These are phyloP conservation scores for Rhamnusium bicolor DNA, from an alignment of 2,888 invertebrate species.

Conservation along the genomic window DNA sequence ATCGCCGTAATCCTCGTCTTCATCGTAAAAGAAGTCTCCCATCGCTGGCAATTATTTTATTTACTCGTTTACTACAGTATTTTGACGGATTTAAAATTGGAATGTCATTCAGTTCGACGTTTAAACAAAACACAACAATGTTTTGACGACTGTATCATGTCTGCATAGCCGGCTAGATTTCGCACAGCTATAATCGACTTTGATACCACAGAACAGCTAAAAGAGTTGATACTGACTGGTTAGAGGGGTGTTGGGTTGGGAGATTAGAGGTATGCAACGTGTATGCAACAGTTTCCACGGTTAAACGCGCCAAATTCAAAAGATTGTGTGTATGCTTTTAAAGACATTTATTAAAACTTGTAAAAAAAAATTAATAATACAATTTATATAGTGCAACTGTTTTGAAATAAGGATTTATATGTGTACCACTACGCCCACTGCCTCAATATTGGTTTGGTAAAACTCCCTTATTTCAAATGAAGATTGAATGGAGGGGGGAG, in stretches of 20 bases:
- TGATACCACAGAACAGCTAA: too few relatives aligned
- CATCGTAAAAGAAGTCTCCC: conserved; percentile 66
- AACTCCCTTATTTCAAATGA: too few relatives aligned
- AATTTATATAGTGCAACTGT: too few relatives aligned
- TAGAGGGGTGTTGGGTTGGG: background rate
- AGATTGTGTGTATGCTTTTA: background rate
- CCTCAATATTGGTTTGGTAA: too few relatives aligned
- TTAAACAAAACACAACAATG: background rate
- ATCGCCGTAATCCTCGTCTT: conserved; percentile 88
- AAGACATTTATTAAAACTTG: too few relatives aligned
- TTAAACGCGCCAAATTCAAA: background rate
- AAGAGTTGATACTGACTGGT: background rate
- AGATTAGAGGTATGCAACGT: too few relatives aligned
- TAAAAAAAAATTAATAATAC: too few relatives aligned
- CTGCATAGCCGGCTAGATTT: background rate
- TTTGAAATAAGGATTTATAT: too few relatives aligned
- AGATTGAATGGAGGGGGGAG: too few relatives aligned
- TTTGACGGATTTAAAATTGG: background rate
- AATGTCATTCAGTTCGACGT: background rate
- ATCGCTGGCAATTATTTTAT: conserved; percentile 30
- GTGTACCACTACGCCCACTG: too few relatives aligned
- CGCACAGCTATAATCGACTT: background rate
- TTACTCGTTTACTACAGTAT: background rate
- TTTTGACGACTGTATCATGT: background rate
- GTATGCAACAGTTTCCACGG: background rate